Conservation (phyloP, 2,113 vertebrate species). For the Atrichornis clamosus region DNA sequence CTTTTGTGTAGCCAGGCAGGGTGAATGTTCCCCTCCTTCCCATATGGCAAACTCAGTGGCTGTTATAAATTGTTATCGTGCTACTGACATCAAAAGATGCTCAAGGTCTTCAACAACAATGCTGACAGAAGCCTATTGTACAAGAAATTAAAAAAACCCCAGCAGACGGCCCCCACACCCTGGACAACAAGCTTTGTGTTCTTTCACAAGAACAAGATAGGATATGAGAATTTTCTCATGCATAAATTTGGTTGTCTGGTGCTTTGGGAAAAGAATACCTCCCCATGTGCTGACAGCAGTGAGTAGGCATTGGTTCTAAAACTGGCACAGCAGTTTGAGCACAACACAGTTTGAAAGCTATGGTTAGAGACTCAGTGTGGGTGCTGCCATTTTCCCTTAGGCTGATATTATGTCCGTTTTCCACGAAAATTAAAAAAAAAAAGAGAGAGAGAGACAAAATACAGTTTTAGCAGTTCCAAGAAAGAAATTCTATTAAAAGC, state of each 20-base stretch:
- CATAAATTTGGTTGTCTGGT: slow-evolving; percentile 47
- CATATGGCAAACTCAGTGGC: not conserved
- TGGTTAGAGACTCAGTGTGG: not conserved
- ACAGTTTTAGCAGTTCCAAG: not conserved
- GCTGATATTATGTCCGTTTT: not conserved
- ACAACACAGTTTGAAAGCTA: not conserved
- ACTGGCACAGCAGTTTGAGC: not conserved
- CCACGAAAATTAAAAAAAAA: not conserved
- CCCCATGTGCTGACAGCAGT: not conserved
- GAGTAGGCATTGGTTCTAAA: not conserved
- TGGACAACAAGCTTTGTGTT: slow-evolving; percentile 28
- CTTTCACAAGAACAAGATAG: slow-evolving; percentile 1
- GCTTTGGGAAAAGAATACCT: slow-evolving; percentile 13
- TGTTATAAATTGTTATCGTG: not conserved
- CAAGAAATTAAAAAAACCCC: not conserved
- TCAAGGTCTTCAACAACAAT: not conserved
- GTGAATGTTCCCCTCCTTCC: not conserved
- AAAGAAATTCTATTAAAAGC: slow-evolving; percentile 3
- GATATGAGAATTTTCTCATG: slow-evolving; percentile 53
- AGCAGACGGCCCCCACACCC: not conserved
- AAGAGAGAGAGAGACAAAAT: not conserved
- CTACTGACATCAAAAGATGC: slow-evolving; percentile 38
- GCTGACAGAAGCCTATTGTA: slow-evolving; percentile 48
- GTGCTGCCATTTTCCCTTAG: not conserved
- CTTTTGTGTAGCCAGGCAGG: not conserved